Evolutionary conservation across 2,113 vertebrate species (phyloP), one percentile per base, ranked within the genome.

Genomic region (Oryctolagus cuniculus): DNA sequence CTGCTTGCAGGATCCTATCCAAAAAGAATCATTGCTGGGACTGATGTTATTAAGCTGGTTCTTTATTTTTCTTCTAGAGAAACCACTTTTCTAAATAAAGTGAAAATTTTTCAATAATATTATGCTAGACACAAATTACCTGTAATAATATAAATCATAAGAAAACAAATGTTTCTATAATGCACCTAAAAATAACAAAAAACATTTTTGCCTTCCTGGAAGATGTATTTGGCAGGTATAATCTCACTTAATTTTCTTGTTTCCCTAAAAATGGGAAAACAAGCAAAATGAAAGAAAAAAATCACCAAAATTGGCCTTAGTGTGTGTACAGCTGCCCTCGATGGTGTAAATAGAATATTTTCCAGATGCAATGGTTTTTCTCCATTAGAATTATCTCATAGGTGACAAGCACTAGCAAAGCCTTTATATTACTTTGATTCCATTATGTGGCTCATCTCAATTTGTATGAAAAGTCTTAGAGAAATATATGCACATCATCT

Each of bases 351-450:
- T 79, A 90, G 84, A 91, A 51, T 29, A 6, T 90, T 87, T 97
- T 85, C 87, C n/a, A 64, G 94, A 61, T 95, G 64, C 67, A 92
- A 34, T 90, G 74, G 53, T 69, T 96, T 96, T 36, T 78, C 87
- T 80, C 49, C 64, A 77, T 24, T 22, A 85, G 36, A 85, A 90
- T 61, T 86, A 16, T 36, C 87, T 97, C 96, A 90, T 63, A 38
- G 81, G 92, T 78, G 97, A 88, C 38, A 96, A 96, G 74, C 91
- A 96, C 78, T 66, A 93, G 38, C 64, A 90, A 22, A 25, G 67
- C 78, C 93, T 96, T 95, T 97, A 97, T 97, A 44, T 98, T 97
- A 95, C 74, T 96, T 96, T 97, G 93, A 94, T 92, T 97, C 82
- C 67, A 53, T 97, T 96, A 97, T 78, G 67, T 79, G 93, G 22